Conservation (phyloP, 2,113 vertebrate genomes). For the Eupsittula cactorum region DNA sequence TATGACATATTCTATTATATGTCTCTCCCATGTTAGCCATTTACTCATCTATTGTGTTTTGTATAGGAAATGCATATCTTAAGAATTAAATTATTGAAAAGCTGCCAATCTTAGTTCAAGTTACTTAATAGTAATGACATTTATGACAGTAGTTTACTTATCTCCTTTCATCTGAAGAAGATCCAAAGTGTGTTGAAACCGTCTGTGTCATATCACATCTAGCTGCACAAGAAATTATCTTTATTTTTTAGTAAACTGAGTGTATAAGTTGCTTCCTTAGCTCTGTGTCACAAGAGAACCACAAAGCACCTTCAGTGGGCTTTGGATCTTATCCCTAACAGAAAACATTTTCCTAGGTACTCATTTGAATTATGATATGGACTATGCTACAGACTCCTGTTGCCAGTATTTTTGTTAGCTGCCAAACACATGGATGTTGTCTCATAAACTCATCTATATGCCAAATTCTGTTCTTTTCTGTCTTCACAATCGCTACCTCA, state of each 20-base stretch:
- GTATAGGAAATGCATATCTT: neutral
- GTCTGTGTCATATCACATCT: neutral
- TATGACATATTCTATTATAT: neutral
- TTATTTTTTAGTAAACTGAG: neutral
- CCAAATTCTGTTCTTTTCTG: neutral
- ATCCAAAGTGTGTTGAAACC: neutral
- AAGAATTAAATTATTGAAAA: neutral
- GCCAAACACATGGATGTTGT: neutral
- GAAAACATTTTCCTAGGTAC: neutral
- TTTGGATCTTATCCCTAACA: neutral
- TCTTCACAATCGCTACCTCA: neutral
- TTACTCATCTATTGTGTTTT: neutral
- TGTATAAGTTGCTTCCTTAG: neutral
- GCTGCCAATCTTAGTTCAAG: neutral
- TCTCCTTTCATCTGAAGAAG: neutral
- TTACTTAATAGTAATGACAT: neutral
- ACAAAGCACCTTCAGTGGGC: neutral
- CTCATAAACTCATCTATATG: neutral
- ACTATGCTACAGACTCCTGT: neutral
- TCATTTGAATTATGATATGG: neutral
- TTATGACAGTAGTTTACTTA: neutral
- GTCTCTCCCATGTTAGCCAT: neutral
- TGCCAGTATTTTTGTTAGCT: neutral
- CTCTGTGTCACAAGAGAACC: neutral
- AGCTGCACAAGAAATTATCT: neutral